These are phyloP conservation scores for Sepiola atlantica DNA, from an alignment of 2,888 invertebrate species.

Conservation along the genomic window DNA sequence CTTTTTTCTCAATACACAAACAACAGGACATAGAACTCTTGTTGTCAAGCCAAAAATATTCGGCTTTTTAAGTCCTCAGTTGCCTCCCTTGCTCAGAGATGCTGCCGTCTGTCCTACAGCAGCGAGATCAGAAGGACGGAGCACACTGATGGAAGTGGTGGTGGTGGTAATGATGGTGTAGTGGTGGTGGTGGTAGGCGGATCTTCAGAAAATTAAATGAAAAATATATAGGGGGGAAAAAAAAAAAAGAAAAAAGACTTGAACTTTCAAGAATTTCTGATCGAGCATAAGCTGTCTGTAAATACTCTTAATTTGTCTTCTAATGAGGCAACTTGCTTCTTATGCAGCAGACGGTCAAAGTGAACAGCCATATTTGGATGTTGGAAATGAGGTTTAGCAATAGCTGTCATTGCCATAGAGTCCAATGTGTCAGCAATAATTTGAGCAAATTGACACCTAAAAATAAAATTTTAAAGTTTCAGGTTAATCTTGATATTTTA, in stretches of 20 bases:
- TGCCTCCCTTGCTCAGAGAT: slow-evolving; percentile 39
- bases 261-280: neutral
- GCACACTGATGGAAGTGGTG: slow-evolving; percentile 16
- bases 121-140: slow-evolving; percentile 39
- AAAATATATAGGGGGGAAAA: neutral
- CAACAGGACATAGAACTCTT: slow-evolving; percentile 2
- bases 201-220: neutral
- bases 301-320: slow-evolving; percentile 66
- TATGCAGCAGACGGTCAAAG: slow-evolving; percentile 65
- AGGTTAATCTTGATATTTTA: no score
- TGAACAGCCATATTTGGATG: slow-evolving; percentile 62
- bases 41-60: neutral
- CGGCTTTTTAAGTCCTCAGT: slow-evolving; percentile 32
- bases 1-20: neutral
- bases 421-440: slow-evolving; percentile 65
- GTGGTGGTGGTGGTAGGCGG: neutral
- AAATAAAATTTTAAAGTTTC: slow-evolving; percentile 39
- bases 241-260: neutral
- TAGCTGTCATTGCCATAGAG: slow-evolving; percentile 57
- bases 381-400: slow-evolving; percentile 58
- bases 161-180: neutral
- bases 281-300: slow-evolving; percentile 50
- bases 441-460: slow-evolving; percentile 67
- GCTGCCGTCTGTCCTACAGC: slow-evolving; percentile 39
- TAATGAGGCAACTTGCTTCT: slow-evolving; percentile 63